Percentiles rank a stretch among this genome's conserved stretches.
These are phyloP conservation scores for Lumbricus terrestris DNA, from an alignment of 2,888 invertebrate genomes.

Conservation along the genomic window DNA sequence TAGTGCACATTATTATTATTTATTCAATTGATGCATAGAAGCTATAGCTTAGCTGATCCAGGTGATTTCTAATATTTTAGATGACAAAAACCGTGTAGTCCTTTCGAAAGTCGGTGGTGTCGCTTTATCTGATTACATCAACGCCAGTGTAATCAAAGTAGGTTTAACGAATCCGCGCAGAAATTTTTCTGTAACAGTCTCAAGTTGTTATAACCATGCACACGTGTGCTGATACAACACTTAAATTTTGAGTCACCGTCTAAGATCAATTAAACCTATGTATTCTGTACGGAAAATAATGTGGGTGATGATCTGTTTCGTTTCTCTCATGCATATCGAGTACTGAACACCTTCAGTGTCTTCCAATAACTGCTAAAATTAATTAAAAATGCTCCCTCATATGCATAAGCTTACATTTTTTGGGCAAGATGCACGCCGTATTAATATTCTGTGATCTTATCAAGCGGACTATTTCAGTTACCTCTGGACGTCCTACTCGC, in stretches of 20 bases:
- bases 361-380: too few relatives aligned
- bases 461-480: too few relatives aligned
- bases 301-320: not conserved
- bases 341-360: too few relatives aligned
- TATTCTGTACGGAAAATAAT: not conserved
- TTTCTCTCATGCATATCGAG: too few relatives aligned
- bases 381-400: too few relatives aligned
- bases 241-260: not conserved
- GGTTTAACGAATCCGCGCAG: not conserved
- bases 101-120: not conserved
- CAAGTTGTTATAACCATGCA: not conserved
- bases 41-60: not conserved
- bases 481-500: too few relatives aligned
- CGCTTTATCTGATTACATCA: conserved; percentile 29
- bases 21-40: not conserved
- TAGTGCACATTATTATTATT: too few relatives aligned
- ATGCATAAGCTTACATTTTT: too few relatives aligned
- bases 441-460: too few relatives aligned
- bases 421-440: too few relatives aligned
- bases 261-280: not conserved
- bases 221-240: not conserved
- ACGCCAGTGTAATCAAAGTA: conserved; percentile 21
- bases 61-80: not conserved
- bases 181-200: not conserved
- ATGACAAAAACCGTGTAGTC: conserved; percentile 15